These are phyloP conservation scores for Pseudonaja textilis DNA, from an alignment of 2,113 vertebrate species.

Conservation along the genomic window DNA sequence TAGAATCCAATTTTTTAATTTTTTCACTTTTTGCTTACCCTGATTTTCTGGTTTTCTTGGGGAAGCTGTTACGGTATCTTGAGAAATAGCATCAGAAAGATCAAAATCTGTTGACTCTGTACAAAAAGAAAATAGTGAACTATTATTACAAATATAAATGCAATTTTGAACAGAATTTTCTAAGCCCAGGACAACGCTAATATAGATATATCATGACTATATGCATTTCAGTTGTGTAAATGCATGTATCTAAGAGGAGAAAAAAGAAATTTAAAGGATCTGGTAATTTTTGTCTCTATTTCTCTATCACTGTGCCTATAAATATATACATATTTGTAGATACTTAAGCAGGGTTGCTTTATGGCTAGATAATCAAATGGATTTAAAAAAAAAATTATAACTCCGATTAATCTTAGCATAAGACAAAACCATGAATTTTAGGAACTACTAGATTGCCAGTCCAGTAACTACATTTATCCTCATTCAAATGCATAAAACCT, in stretches of 20 bases:
- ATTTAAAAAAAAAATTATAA: neutral
- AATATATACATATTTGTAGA: neutral
- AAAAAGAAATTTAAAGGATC: neutral
- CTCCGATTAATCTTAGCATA: neutral
- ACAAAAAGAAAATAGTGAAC: neutral
- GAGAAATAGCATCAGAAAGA: neutral
- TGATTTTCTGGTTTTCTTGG: neutral
- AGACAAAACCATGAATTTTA: neutral
- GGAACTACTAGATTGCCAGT: neutral
- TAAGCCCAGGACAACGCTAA: neutral
- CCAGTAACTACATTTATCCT: neutral
- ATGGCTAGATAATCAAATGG: neutral
- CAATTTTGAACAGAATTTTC: neutral
- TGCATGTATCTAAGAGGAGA: neutral
- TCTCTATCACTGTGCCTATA: neutral
- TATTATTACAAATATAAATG: neutral
- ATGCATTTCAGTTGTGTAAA: too few relatives aligned
- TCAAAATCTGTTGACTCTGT: neutral
- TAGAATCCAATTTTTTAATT: neutral
- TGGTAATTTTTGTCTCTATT: neutral
- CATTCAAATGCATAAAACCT: neutral
- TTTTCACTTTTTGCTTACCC: neutral
- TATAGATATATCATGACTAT: neutral
- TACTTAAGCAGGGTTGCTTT: neutral
- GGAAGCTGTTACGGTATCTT: neutral